These are phyloP conservation scores for Rhodophaea formosa DNA, from an alignment of 2,888 invertebrate species.

Conservation along the genomic window DNA sequence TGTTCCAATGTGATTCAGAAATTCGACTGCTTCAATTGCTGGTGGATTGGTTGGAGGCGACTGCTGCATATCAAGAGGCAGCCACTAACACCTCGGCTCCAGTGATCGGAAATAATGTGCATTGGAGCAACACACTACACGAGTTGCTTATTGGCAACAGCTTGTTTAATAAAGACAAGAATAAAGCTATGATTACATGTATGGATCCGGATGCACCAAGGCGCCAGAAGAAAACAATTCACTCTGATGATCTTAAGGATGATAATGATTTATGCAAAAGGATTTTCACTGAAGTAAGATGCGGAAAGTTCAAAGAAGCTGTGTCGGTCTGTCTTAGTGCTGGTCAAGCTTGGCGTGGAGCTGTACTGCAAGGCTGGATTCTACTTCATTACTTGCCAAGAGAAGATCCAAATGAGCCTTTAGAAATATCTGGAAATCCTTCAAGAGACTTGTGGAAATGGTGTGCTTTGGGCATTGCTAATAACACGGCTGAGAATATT, in stretches of 20 bases:
- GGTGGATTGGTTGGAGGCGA: constrained; percentile 95
- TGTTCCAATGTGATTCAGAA: constrained; percentile 76
- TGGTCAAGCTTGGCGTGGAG: constrained; percentile 96
- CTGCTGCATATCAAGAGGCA: constrained; percentile 90
- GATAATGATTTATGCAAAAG: constrained; percentile 76
- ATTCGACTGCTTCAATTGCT: constrained; percentile 89
- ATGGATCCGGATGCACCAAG: constrained; percentile 95
- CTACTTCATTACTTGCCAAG: constrained; percentile 93
- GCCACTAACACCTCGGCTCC: constrained; percentile 68
- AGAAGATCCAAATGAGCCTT: constrained; percentile 62
- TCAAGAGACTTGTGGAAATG: constrained; percentile 90
- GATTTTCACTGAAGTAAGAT: constrained; percentile 89
- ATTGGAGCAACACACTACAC: constrained; percentile 96
- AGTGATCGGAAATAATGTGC: constrained; percentile 83
- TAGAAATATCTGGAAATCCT: constrained; percentile 90
- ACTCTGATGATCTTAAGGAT: constrained; percentile 93
- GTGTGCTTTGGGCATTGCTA: constrained; percentile 84
- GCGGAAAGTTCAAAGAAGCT: constrained; percentile 92
- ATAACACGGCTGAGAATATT: constrained; percentile 77
- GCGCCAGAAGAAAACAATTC: constrained; percentile 88
- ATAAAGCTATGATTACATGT: constrained; percentile 80
- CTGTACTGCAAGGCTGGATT: constrained; percentile 94
- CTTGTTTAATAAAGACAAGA: constrained; percentile 71
- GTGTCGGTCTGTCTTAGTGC: constrained; percentile 90
- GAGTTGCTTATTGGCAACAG: constrained; percentile 82